Evolutionary conservation across 2,888 invertebrate genomes (phyloP).

Genomic region (Hypomecis atomaria): DNA sequence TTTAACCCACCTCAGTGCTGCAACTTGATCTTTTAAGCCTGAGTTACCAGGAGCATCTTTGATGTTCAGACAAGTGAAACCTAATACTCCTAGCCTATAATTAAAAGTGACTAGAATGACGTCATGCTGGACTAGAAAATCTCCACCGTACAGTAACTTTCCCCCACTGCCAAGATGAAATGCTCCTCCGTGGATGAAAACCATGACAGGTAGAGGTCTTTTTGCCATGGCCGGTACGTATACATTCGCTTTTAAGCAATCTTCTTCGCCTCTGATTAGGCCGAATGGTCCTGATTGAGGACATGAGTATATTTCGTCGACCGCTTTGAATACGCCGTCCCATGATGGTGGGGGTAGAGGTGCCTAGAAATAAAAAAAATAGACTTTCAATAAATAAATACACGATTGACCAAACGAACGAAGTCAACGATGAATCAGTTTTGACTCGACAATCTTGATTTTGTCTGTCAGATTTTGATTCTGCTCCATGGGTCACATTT

Average conservation of each 20-base stretch:
- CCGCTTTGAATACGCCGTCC: conserved; percentile 71
- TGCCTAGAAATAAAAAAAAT: conserved; percentile 57
- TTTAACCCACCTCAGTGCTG: conserved; percentile 76
- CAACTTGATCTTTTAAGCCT: conserved; percentile 75
- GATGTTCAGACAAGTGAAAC: conserved; percentile 72
- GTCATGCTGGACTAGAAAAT: conserved; percentile 68
- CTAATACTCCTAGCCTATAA: conserved; percentile 73
- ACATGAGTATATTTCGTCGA: conserved; percentile 53
- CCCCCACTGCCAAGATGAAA: conserved; percentile 72
- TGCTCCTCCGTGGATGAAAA: conserved; percentile 75
- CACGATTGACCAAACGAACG: too few species aligned
- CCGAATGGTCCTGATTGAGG: conserved; percentile 59
- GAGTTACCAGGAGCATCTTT: conserved; percentile 78
- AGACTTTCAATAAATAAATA: not conserved
- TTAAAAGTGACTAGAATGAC: conserved; percentile 75
- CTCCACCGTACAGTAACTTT: conserved; percentile 68
- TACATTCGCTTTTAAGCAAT: conserved; percentile 72
- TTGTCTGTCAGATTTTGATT: too few species aligned
- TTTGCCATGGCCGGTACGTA: conserved; percentile 62
- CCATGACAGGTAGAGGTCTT: conserved; percentile 70
- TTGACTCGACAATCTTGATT: too few species aligned
- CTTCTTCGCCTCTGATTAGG: conserved; percentile 62
- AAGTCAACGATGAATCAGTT: too few species aligned
- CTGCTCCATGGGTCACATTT: too few species aligned
- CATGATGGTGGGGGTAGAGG: conserved; percentile 72